Base-by-base conservation (phyloP, 2,113 vertebrate genomes). In the Azemiops feae region DNA sequence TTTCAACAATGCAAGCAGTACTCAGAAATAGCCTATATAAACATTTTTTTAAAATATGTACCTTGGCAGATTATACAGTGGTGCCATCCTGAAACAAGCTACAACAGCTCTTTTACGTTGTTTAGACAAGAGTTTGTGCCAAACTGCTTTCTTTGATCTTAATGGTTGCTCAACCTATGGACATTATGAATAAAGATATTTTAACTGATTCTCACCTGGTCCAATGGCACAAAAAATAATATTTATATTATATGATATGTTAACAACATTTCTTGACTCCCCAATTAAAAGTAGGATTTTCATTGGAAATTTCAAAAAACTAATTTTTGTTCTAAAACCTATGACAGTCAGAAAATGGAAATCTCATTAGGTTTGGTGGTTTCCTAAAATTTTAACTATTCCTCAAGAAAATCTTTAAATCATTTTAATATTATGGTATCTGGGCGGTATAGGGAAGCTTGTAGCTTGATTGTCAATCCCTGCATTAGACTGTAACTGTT, bases 41-140 rank as follows among this genome's bases (percentile, higher is more conserved):
- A 43, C 52, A 91, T 11, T 10, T 94, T 87, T 54, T 14, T 43
- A 90, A 1, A 69, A 89, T 93, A 94, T 96, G 69, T 98, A 99
- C 99, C 99, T 99, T 93, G 99, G 99, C 64, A 99, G 97, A 95
- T 99, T 99, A 96, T 99, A 99, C 85, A 99, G 97, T 0, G 99
- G 99, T 81, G 99, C 99, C 99, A 99, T 99, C 90, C 99, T 98
- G 96, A 99, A 99, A 96, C 99, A 99, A 8, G 99, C 99, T 85
- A 99, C 99, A 43, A 99, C 99, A 0, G 99, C 99, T 96, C 99
- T 97, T 96, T 99, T 99, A 88, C 99, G 98, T 97, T 99, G 99
- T 92, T 99, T 99, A 95, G 99, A 99, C 43, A 99, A 96, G 69
- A 99, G 96, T 95, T 99, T 99, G 97, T 99, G 99, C 99, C 99